Percentiles rank a stretch among this genome's conserved stretches.
phyloP scores from a whole-genome alignment of 2,113 vertebrate genomes.

The Peromyscus maniculatus region DNA sequence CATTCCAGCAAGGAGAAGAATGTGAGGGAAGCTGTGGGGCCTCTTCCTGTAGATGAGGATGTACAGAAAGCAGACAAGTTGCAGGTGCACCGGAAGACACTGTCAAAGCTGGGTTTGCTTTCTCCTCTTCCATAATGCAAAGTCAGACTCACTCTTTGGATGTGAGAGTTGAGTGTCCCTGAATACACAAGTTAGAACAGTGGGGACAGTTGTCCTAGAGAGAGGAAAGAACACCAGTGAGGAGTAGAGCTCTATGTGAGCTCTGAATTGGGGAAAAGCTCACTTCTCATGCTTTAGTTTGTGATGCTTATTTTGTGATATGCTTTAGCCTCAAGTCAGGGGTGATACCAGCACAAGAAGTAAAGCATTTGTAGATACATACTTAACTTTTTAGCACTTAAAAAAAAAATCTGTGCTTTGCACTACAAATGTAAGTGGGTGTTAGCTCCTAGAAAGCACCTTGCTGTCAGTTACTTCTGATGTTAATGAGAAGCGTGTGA shows the following conservation, averaged over 20 bases:
- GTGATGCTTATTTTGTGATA: neutral
- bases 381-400: neutral
- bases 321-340: neutral
- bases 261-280: neutral
- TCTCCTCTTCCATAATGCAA: neutral
- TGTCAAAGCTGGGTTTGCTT: neutral
- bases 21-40: neutral
- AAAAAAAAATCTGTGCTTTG: constrained; percentile 11
- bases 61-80: neutral
- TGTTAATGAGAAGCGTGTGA: neutral
- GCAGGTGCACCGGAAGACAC: neutral
- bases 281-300: neutral
- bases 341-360: neutral
- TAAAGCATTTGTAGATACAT: neutral
- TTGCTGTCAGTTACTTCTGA: neutral
- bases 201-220: neutral
- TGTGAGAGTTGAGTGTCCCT: neutral
- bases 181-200: neutral
- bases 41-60: no score
- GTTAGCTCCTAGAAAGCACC: constrained; percentile 39
- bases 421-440: neutral
- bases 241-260: neutral
- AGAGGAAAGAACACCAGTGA: neutral
- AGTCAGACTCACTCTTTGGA: neutral
- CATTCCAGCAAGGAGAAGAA: neutral